phyloP scores from a whole-genome alignment of 2,797 vertebrate species.

The Denticeps clupeoides region DNA sequence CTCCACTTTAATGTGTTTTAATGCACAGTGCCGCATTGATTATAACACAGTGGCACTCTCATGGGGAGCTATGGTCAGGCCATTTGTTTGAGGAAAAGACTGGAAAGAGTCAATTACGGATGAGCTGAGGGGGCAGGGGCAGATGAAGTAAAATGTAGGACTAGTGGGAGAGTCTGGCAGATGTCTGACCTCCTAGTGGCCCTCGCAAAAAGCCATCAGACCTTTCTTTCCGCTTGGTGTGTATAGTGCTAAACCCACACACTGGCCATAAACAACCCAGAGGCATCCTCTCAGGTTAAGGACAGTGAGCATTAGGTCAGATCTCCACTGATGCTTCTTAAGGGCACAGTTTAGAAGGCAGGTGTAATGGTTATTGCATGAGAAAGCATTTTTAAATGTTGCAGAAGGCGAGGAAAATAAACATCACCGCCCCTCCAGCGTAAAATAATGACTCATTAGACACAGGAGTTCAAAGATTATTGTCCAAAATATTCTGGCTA shows the following conservation, averaged over 20 bases:
- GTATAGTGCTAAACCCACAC: no score
- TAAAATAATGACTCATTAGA: constrained; percentile 14
- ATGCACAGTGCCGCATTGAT: constrained; percentile 41
- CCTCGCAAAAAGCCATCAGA: no score
- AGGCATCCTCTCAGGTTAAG: no score
- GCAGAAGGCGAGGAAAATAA: constrained; percentile 10
- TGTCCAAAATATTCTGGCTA: no score
- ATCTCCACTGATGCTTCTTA: constrained; percentile 11
- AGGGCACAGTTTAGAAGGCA: constrained; percentile 5
- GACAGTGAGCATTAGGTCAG: no score
- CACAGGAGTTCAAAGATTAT: constrained; percentile 8
- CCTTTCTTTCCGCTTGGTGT: no score
- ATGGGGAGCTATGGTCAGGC: constrained; percentile 38
- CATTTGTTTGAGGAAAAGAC: constrained; percentile 54
- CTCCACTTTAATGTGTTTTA: constrained; percentile 11
- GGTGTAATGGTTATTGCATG: constrained; percentile 21
- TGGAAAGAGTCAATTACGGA: constrained; percentile 51
- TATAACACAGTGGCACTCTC: constrained; percentile 49
- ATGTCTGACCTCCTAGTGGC: constrained; percentile 20
- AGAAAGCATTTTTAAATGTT: constrained; percentile 6
- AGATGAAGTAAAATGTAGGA: no score
- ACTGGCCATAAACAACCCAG: no score
- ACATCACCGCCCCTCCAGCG: not conserved
- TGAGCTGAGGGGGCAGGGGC: not conserved
- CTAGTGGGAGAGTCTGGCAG: no score